Evolutionary conservation across 2,113 vertebrate genomes (phyloP).

Genomic region (Pterocles burchelli): DNA sequence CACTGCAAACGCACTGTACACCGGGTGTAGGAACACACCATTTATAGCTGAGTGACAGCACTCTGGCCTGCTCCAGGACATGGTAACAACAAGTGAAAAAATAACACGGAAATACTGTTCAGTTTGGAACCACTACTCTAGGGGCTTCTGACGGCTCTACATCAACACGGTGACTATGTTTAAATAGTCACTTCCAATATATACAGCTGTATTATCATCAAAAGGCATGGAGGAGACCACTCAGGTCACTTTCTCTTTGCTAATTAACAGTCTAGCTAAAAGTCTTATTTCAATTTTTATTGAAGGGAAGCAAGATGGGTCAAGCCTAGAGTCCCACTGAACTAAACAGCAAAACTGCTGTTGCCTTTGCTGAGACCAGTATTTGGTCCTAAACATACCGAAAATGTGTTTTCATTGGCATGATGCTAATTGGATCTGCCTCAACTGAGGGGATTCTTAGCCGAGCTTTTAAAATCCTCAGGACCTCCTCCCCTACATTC

Average conservation of each 20-base stretch:
- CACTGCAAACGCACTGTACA: background rate
- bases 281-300: background rate
- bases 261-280: too few species aligned
- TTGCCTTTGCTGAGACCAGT: background rate
- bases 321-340: background rate
- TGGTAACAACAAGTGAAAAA: background rate
- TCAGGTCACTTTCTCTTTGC: background rate
- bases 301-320: background rate
- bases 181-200: background rate
- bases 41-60: background rate
- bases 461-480: background rate
- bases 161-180: too few species aligned
- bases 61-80: too few species aligned
- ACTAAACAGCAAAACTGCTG: background rate
- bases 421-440: background rate
- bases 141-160: background rate
- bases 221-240: background rate
- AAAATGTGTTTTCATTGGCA: background rate
- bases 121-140: too few species aligned
- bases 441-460: background rate
- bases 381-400: background rate
- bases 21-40: background rate
- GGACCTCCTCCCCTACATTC: background rate
- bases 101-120: background rate
- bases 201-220: too few species aligned